Base-by-base conservation (phyloP, 23 tunicate genomes). In the Oikopleura dioica region DNA sequence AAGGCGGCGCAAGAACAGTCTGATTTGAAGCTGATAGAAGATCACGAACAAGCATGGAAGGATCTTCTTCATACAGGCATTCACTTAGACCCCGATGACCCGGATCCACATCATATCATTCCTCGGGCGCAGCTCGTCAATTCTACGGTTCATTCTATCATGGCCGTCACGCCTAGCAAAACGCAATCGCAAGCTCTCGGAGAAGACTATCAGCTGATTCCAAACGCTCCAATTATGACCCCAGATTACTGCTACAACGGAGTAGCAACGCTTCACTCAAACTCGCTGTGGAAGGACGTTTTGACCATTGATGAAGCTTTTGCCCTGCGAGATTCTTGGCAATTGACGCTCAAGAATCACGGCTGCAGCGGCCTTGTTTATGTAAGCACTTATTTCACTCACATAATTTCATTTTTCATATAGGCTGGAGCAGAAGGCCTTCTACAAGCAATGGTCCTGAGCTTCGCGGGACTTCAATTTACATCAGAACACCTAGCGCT, bases 61-160 rank as follows among this genome's bases (percentile, higher is more conserved):
- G 96, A 89, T 82, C 84, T 89, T 36, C 51, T 85, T 68, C 96
- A 89, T 69, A 89, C 96, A 0, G 96, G 96, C 29, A 80, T 88
- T n/a, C n/a, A n/a, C n/a, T n/a, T n/a, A n/a, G 1, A 59, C 79
- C 24, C 21, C 24, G 21, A 16, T 50, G 59, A 50, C 21, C 24
- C 21, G 21, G 24, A 50, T 16, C 24, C 24, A 50, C 24, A 16
- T 16, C 24, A 50, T 50, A 16, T 50, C 23, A 16, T 50, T 50
- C 24, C 23, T 50, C 24, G 21, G 21, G 21, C 24, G 21, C 59
- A 16, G 59, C 24, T 50, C 21, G 24, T 50, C 21, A 50, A 16
- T 21, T 24, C 24, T 21, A 50, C 23, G 24, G 24, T 16, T 50
- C 23, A 50, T 21, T 50, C 24, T 50, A 50, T 50, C 59, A 50